Percentiles rank a stretch among this genome's conserved stretches.
phyloP scores from a whole-genome alignment of 23 tunicate genomes.

The Trididemnum miniatum region DNA sequence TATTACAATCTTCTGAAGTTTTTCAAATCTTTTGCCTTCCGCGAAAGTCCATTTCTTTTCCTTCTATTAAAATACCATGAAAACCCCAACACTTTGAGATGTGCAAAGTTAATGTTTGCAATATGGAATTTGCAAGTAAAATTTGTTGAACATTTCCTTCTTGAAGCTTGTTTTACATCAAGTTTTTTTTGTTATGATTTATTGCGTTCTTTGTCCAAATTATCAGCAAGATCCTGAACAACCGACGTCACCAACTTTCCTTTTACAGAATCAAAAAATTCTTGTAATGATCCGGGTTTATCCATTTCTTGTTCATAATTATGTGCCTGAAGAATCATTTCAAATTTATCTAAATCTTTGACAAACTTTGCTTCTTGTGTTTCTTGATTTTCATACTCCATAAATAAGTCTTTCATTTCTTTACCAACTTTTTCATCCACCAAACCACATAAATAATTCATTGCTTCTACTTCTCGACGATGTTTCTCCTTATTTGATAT shows the following conservation, averaged over 20 bases:
- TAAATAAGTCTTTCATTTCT: conserved; percentile 43
- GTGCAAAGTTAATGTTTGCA: no score
- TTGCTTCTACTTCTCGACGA: conserved; percentile 45
- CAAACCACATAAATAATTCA: conserved; percentile 26
- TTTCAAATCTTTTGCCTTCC: no score
- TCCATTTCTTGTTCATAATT: conserved; percentile 63
- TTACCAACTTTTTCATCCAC: conserved; percentile 29
- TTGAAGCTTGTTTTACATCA: no score
- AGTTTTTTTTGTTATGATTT: neutral
- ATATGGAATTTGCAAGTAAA: no score
- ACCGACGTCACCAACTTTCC: conserved; percentile 42
- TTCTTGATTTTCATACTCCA: conserved; percentile 82
- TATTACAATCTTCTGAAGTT: no score
- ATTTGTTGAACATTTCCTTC: no score
- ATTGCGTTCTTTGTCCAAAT: conserved; percentile 27
- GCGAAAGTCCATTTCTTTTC: no score
- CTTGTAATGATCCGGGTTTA: conserved; percentile 64
- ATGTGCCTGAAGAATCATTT: conserved; percentile 86
- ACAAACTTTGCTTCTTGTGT: conserved; percentile 79
- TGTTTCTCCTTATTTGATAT: conserved; percentile 77
- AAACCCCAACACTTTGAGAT: no score
- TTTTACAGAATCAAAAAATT: conserved; percentile 77
- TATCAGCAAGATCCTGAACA: conserved; percentile 40
- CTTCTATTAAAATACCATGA: no score
- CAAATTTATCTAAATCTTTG: conserved; percentile 91